Base-by-base conservation (phyloP, 1,140 invertebrate species). In the Monomorium pharaonis region DNA sequence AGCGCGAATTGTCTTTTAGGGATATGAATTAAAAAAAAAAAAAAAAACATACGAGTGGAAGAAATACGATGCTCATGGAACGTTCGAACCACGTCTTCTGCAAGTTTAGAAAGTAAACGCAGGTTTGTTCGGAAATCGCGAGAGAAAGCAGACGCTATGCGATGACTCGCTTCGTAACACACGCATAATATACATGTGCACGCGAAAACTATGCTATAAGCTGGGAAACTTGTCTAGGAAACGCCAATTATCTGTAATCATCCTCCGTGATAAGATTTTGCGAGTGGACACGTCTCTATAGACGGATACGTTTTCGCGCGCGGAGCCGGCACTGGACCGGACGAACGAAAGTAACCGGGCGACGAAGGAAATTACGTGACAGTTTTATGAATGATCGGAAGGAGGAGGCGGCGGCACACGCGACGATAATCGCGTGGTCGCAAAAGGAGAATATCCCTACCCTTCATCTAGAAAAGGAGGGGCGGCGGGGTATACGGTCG, bases 381-480 rank as follows among this genome's bases (percentile, higher is more conserved):
- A 42, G 24, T 74, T 83, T 83, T 58, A 47, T 83, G 51, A 83
- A 83, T 60, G 51, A 83, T 74, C 67, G 51, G 27, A 30, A 9
- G 1, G 24, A 44, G 44, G 14, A 27, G 6, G 12, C 72, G 47
- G 12, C 27, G 16, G 18, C 58, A 30, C 62, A 24, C 37, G 78
- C 58, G 60, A 44, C 14, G 37, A 63, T 62, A 65, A 76, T 76
- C 74, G 37, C 37, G 33, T 27, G 33, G 27, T 67, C 27, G 62
- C 42, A 65, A n/a, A 58, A 72, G 65, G n/a, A 21, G 44, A 30
- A 72, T 58, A 16, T 58, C 30, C 62, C 30, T 37, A 18, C 10
- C n/a, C n/a, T 10, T 21, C 10, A 16, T 18, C n/a, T 6, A 4
- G 18, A 2, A 44, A 2, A n/a, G 6, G 16, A 18, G 58, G 14